Evolutionary conservation across 2,797 vertebrate genomes (phyloP).

Genomic region (Sibirionetta formosa): DNA sequence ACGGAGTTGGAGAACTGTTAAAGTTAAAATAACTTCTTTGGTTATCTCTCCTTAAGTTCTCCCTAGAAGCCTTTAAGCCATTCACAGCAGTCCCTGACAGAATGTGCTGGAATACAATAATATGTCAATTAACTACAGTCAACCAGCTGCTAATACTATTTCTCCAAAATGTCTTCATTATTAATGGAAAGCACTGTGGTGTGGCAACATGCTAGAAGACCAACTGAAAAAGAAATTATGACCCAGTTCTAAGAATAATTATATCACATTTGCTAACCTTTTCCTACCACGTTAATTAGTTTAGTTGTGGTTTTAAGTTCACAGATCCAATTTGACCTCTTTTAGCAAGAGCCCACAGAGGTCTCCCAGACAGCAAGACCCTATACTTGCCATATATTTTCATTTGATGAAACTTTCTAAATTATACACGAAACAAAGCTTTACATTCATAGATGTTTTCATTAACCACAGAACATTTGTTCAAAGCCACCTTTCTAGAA

Average conservation of each 20-base stretch:
- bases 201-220: constrained; percentile 45
- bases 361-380: constrained; percentile 27
- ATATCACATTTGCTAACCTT: constrained; percentile 30
- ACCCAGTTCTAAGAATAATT: constrained; percentile 65
- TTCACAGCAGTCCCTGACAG: constrained; percentile 56
- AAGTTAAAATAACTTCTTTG: constrained; percentile 68
- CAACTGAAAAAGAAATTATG: constrained; percentile 61
- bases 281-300: constrained; percentile 35
- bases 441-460: not conserved
- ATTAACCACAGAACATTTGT: not conserved
- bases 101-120: constrained; percentile 77
- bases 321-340: constrained; percentile 54
- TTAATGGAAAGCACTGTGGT: constrained; percentile 71
- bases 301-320: constrained; percentile 52
- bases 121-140: constrained; percentile 77
- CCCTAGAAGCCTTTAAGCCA: constrained; percentile 58
- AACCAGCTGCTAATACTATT: constrained; percentile 75
- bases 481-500: not conserved
- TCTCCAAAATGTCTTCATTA: constrained; percentile 74
- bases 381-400: constrained; percentile 10
- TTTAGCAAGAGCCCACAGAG: constrained; percentile 50
- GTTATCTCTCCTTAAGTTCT: constrained; percentile 65
- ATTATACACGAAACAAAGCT: not conserved
- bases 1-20: constrained; percentile 44
- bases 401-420: constrained; percentile 23